Evolutionary conservation across 2,113 vertebrate genomes (phyloP).

Genomic region (Cyanoderma ruficeps): DNA sequence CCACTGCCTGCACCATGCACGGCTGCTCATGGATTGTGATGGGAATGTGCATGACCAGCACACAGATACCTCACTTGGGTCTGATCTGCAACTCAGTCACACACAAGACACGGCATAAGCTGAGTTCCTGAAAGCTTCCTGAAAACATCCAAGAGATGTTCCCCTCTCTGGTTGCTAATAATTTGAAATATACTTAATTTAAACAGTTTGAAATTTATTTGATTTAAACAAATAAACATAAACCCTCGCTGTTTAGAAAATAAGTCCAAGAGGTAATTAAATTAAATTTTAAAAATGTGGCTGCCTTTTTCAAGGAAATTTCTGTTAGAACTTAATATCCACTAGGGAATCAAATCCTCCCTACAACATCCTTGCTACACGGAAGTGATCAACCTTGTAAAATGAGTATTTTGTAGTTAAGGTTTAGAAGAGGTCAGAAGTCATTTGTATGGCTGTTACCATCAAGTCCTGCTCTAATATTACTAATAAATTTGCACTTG

Average conservation of each 20-base stretch:
- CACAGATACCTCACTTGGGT: background rate
- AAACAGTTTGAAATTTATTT: too few relatives aligned
- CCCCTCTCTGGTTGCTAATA: rapidly evolving
- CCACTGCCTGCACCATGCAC: background rate
- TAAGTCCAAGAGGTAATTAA: background rate
- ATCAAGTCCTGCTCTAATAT: background rate
- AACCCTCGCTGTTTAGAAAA: rapidly evolving
- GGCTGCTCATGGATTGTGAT: background rate
- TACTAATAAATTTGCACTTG: background rate
- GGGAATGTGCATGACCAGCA: background rate
- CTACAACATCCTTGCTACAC: rapidly evolving
- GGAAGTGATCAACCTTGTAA: rapidly evolving
- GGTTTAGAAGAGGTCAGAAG: background rate
- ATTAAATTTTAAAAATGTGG: background rate
- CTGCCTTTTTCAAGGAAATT: background rate
- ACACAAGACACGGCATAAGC: background rate
- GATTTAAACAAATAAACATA: background rate
- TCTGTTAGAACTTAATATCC: background rate
- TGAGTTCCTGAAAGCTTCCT: background rate
- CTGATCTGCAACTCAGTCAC: background rate
- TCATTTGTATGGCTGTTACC: background rate
- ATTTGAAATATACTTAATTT: background rate
- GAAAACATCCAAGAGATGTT: background rate
- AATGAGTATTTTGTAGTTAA: background rate
- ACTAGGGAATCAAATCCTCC: background rate